phyloP scores from a whole-genome alignment of 2,888 invertebrate species.

The Xestia ashworthii region DNA sequence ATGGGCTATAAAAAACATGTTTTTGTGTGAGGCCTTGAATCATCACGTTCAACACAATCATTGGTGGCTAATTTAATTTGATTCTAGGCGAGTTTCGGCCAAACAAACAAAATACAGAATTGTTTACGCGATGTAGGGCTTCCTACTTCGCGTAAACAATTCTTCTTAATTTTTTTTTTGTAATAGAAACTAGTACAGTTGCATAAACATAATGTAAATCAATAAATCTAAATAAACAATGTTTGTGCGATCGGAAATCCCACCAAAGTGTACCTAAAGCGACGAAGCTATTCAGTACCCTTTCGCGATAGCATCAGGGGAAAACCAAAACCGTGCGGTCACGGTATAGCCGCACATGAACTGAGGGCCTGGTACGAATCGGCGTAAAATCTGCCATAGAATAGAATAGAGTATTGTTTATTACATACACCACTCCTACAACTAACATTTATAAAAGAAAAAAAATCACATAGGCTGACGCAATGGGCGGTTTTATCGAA shows the following conservation, averaged over 20 bases:
- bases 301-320: constrained; percentile 35
- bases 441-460: too few relatives aligned
- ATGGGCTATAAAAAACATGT: not conserved
- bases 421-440: too few relatives aligned
- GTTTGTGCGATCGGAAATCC: constrained; percentile 13
- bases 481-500: too few relatives aligned
- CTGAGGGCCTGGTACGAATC: not conserved
- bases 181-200: not conserved
- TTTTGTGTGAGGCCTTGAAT: not conserved
- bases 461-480: too few relatives aligned
- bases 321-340: constrained; percentile 38
- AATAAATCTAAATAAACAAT: not conserved
- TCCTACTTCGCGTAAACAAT: too few relatives aligned
- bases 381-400: not conserved
- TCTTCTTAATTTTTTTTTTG: not conserved
- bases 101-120: too few relatives aligned
- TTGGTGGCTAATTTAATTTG: too few relatives aligned
- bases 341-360: not conserved
- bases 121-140: too few relatives aligned
- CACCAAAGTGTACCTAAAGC: constrained; percentile 8
- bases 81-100: too few relatives aligned
- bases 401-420: too few relatives aligned
- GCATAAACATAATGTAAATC: not conserved
- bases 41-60: too few relatives aligned
- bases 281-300: constrained; percentile 4